A percentile compares a stretch with the other conserved stretches of the same genome.
Evolutionary conservation across 2,888 invertebrate genomes (phyloP).

Genomic region (Leptarthrus brevirostris): DNA sequence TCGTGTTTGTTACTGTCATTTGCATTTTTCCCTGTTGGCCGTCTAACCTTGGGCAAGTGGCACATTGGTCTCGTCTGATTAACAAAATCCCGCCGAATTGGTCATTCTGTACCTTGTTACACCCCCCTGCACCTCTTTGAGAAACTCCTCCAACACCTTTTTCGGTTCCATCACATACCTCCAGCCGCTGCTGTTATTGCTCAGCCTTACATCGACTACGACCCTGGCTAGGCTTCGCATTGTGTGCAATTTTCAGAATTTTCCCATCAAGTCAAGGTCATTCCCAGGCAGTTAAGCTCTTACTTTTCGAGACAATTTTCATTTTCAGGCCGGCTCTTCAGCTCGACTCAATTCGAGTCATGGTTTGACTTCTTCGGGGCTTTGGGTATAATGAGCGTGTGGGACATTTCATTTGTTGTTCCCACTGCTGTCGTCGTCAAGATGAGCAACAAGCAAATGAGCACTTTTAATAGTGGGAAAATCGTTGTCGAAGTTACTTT

Average conservation of each 20-base stretch:
- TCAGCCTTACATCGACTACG: background rate
- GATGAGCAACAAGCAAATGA: slow-evolving; percentile 9
- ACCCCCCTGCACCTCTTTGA: background rate
- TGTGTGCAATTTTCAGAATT: slow-evolving; percentile 25
- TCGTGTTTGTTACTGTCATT: background rate
- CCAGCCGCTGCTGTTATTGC: too few species aligned
- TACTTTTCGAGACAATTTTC: slow-evolving; percentile 50
- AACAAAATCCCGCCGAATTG: slow-evolving; percentile 30
- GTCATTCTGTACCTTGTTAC: background rate
- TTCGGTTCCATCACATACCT: background rate
- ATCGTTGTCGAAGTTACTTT: background rate
- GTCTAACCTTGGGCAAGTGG: slow-evolving; percentile 27
- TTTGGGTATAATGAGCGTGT: too few species aligned
- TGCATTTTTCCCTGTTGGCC: background rate
- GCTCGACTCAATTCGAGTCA: background rate
- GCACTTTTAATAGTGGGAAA: slow-evolving; percentile 24
- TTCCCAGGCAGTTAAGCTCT: slow-evolving; percentile 48
- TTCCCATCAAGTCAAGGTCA: slow-evolving; percentile 53
- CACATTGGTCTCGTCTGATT: slow-evolving; percentile 45
- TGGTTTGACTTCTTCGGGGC: too few species aligned
- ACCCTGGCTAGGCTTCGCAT: slow-evolving; percentile 2
- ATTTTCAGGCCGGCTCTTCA: slow-evolving; percentile 27
- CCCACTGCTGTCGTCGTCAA: background rate
- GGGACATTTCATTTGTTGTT: too few species aligned
- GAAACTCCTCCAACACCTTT: too few species aligned